Conservation (phyloP, 2,113 vertebrate genomes). For the Tautogolabrus adspersus region DNA sequence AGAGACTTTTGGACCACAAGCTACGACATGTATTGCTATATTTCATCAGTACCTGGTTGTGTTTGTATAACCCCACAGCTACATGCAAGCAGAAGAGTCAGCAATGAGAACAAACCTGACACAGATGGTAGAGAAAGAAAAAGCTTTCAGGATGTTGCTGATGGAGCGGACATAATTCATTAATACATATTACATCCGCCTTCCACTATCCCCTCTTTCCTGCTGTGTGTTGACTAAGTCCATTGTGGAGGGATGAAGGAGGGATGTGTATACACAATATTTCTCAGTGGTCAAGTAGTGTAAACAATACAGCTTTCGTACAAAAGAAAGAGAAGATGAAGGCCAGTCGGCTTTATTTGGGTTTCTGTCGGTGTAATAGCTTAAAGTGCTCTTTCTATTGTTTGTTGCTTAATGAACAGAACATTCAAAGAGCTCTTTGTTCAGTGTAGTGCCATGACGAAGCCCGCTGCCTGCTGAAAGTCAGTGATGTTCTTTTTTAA, state of each 20-base stretch:
- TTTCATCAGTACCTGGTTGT: constrained; percentile 58
- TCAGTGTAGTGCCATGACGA: constrained; percentile 6
- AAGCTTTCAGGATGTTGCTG: constrained; percentile 47
- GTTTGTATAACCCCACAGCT: constrained; percentile 62
- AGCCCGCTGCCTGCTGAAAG: background rate
- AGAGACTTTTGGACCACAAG: constrained; percentile 14
- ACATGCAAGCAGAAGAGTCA: constrained; percentile 45
- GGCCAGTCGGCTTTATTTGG: constrained; percentile 10
- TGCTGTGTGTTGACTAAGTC: background rate
- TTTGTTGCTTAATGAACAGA: constrained; percentile 37
- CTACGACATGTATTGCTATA: constrained; percentile 42
- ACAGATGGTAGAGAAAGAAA: constrained; percentile 52
- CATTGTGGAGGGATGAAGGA: background rate
- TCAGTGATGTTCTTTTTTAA: background rate
- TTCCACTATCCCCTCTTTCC: background rate
- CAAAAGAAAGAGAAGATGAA: background rate
- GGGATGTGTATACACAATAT: background rate
- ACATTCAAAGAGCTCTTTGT: constrained; percentile 26
- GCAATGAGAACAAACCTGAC: constrained; percentile 56
- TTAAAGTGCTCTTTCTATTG: constrained; percentile 35
- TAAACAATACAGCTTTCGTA: constrained; percentile 44
- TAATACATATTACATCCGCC: constrained; percentile 31
- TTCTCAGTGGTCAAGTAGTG: constrained; percentile 32
- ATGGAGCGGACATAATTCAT: constrained; percentile 48
- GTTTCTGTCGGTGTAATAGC: constrained; percentile 10